Percentiles rank a stretch among this genome's conserved stretches.
These are phyloP conservation scores for Diorhabda sublineata DNA, from an alignment of 1,140 invertebrate genomes.

Conservation along the genomic window DNA sequence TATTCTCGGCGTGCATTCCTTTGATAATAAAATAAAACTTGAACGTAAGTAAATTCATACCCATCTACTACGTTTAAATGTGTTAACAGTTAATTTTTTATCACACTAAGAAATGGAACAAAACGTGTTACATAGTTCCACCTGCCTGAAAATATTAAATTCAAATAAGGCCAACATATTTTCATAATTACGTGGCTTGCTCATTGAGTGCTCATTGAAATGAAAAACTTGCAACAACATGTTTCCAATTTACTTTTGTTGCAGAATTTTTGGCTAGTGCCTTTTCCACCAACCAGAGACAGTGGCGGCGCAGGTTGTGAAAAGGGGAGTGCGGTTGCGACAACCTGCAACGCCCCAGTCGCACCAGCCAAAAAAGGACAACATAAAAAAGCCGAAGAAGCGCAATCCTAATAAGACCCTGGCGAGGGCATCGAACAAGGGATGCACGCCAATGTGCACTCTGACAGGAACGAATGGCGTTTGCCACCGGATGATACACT, in stretches of 20 bases:
- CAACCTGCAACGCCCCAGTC: conserved; percentile 14
- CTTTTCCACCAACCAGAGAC: conserved; percentile 11
- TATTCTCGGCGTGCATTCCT: no score
- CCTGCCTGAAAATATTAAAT: no score
- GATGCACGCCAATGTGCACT: conserved; percentile 79
- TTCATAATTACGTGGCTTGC: no score
- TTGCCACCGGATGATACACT: conserved; percentile 83
- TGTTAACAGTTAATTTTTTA: no score
- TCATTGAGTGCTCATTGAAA: no score
- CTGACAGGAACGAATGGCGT: conserved; percentile 80
- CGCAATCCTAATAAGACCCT: conserved; percentile 26
- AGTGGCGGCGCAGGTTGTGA: conserved; percentile 14
- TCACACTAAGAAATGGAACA: no score
- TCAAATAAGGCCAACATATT: no score
- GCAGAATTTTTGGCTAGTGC: neutral
- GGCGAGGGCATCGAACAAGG: conserved; percentile 38
- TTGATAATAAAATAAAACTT: no score
- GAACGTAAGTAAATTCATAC: no score
- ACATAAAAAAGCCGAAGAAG: conserved; percentile 19
- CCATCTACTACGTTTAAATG: no score
- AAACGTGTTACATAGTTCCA: no score
- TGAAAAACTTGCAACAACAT: no score
- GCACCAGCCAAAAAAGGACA: conserved; percentile 33
- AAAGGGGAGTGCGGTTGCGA: neutral
- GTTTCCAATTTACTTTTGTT: neutral